Evolutionary conservation across 2,797 vertebrate genomes (phyloP).

Genomic region (Limosa lapponica): DNA sequence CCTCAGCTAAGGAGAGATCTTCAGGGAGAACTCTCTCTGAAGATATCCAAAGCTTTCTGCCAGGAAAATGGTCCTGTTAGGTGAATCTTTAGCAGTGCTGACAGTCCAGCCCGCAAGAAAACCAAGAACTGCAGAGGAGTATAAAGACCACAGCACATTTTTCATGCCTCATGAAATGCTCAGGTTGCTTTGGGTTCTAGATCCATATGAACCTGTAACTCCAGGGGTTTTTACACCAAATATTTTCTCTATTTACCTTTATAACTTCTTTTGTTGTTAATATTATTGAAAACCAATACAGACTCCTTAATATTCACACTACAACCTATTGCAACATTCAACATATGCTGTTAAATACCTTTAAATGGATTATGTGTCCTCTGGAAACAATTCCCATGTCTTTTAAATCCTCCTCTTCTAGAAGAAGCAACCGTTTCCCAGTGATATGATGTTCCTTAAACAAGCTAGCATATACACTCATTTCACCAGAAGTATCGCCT

Average conservation of each 20-base stretch:
- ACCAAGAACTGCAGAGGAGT: not conserved
- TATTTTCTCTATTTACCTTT: not conserved
- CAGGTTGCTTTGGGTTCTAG: not conserved
- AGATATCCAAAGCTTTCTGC: not conserved
- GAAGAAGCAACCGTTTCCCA: slow-evolving; percentile 89
- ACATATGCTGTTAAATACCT: slow-evolving; percentile 77
- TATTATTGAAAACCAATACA: not conserved
- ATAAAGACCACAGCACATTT: not conserved
- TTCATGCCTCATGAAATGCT: not conserved
- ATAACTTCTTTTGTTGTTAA: not conserved
- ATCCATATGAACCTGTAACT: not conserved
- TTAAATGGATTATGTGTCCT: slow-evolving; percentile 96
- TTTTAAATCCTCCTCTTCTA: slow-evolving; percentile 91
- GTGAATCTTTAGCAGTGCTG: not conserved
- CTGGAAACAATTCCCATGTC: slow-evolving; percentile 96
- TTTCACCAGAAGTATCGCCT: slow-evolving; percentile 85
- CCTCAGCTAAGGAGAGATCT: not conserved
- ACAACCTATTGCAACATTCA: not conserved
- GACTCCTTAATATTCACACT: not conserved
- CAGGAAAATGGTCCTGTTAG: not conserved
- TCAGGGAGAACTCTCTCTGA: not conserved
- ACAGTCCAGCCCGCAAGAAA: not conserved
- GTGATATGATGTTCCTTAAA: slow-evolving; percentile 97
- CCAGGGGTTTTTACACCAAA: not conserved
- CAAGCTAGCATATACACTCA: slow-evolving; percentile 89